Evolutionary conservation across 2,797 vertebrate species (phyloP).

Genomic region (Microctenopoma lineatum): DNA sequence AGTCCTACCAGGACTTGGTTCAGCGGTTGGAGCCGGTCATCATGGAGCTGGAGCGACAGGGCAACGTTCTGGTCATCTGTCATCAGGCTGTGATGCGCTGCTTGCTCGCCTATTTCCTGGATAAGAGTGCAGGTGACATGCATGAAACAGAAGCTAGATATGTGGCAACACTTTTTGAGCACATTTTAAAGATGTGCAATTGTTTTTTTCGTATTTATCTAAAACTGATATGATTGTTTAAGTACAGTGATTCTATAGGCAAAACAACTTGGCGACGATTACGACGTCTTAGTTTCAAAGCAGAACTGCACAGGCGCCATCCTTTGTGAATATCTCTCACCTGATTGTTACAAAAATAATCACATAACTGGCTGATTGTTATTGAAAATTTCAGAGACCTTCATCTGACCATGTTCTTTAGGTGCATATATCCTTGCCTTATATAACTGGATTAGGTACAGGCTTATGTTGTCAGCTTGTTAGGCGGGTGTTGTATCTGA

Average conservation of each 20-base stretch:
- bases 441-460: slow-evolving; percentile 10
- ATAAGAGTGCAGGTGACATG: slow-evolving; percentile 91
- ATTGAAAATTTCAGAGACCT: not conserved
- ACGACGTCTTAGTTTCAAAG: no score
- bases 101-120: slow-evolving; percentile 95
- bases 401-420: not conserved
- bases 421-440: not conserved
- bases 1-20: slow-evolving; percentile 98
- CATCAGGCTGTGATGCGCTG: slow-evolving; percentile 98
- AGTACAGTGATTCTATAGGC: not conserved
- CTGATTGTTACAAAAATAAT: not conserved
- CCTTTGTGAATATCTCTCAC: not conserved
- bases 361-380: not conserved
- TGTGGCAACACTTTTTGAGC: not conserved
- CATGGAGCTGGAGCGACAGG: slow-evolving; percentile 97
- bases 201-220: slow-evolving; percentile 1
- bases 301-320: no score
- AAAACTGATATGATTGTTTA: not conserved
- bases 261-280: no score
- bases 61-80: slow-evolving; percentile 93
- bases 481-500: slow-evolving; percentile 7
- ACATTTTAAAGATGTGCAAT: not conserved
- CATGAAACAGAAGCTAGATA: not conserved
- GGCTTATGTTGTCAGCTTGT: not conserved
- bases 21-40: slow-evolving; percentile 96